Evolutionary conservation across 2,888 invertebrate species (phyloP).

Genomic region (Ctenicera cuprea): DNA sequence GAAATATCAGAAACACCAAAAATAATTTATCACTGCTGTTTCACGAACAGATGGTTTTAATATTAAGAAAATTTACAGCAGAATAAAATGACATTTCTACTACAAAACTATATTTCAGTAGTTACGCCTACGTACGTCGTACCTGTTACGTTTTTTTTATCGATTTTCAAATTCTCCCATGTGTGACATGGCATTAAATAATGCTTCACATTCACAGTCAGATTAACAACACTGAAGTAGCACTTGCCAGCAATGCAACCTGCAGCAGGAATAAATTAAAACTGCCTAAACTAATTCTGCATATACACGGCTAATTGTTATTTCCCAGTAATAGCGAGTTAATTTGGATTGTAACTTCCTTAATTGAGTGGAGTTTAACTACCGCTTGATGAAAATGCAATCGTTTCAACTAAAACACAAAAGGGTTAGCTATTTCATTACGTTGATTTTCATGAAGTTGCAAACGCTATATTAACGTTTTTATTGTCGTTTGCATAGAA

Average conservation of each 20-base stretch:
- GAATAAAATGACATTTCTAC: no score
- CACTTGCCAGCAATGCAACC: neutral
- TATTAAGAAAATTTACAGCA: no score
- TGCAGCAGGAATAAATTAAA: slow-evolving; percentile 29
- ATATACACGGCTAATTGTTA: slow-evolving; percentile 34
- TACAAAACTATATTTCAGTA: no score
- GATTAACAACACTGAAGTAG: neutral
- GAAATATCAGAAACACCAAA: no score
- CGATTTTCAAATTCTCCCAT: no score
- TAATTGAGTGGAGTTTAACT: slow-evolving; percentile 45
- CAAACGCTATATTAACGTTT: slow-evolving; percentile 31
- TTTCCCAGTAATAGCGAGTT: slow-evolving; percentile 38
- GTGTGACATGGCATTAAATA: neutral
- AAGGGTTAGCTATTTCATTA: slow-evolving; percentile 42
- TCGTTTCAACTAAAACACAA: slow-evolving; percentile 40
- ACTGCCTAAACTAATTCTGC: slow-evolving; percentile 32
- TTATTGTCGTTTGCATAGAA: slow-evolving; percentile 38
- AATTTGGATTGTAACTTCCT: slow-evolving; percentile 38
- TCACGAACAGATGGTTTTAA: no score
- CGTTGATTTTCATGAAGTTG: slow-evolving; percentile 42
- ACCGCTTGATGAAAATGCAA: slow-evolving; percentile 46
- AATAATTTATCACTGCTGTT: no score
- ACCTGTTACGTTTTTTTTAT: no score
- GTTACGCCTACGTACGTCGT: no score
- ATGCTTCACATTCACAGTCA: neutral